phyloP scores from a whole-genome alignment of 2,113 vertebrate species.

The Piaya cayana region DNA sequence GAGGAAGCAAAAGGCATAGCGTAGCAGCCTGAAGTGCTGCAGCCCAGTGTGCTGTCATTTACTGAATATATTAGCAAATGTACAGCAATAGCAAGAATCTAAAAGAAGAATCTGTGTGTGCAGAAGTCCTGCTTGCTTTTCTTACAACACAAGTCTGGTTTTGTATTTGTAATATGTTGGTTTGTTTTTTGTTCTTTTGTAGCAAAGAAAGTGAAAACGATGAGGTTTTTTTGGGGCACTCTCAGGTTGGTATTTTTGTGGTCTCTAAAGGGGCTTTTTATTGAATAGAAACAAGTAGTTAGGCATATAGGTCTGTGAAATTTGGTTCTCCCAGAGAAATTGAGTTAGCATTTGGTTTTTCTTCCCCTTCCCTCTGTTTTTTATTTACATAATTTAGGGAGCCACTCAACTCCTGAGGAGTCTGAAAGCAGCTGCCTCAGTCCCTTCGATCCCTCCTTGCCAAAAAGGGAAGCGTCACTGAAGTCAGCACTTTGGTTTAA shows the following conservation, averaged over 20 bases:
- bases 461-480: background rate
- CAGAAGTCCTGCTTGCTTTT: constrained; percentile 16
- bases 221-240: constrained; percentile 27
- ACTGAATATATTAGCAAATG: background rate
- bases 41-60: background rate
- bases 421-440: background rate
- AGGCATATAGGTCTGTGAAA: background rate
- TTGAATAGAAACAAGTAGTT: background rate
- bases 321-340: background rate
- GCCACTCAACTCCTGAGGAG: background rate
- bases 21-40: background rate
- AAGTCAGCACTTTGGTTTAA: background rate
- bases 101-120: background rate
- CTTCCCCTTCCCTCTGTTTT: background rate
- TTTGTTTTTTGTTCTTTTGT: constrained; percentile 42
- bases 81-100: background rate
- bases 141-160: constrained; percentile 13
- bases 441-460: background rate
- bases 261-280: background rate
- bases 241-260: constrained; percentile 73
- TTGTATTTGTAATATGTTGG: constrained; percentile 26
- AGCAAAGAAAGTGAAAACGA: constrained; percentile 77
- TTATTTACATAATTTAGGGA: background rate
- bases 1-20: background rate
- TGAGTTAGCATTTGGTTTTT: background rate